These are phyloP conservation scores for Latrodectus elegans DNA, from an alignment of 2,888 invertebrate species.

Conservation along the genomic window DNA sequence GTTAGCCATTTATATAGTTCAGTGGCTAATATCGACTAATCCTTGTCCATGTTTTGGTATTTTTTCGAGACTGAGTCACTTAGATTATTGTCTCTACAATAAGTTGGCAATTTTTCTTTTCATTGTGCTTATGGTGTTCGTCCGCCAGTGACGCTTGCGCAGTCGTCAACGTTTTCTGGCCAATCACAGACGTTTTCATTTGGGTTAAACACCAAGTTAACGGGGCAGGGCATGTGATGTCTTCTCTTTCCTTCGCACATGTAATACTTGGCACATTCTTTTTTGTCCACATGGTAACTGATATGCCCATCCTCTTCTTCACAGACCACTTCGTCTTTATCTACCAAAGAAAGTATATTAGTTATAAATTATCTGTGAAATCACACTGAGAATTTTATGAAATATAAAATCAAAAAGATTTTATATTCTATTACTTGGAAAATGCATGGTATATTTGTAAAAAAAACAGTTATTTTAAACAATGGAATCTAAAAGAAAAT, in stretches of 20 bases:
- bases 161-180: constrained; percentile 95
- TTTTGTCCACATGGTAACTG: constrained; percentile 91
- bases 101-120: background rate
- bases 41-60: too few species aligned
- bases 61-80: background rate
- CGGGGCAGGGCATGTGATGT: constrained; percentile 96
- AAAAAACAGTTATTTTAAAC: too few species aligned
- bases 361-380: too few species aligned
- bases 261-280: constrained; percentile 94
- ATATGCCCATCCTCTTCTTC: constrained; percentile 97
- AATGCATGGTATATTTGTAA: too few species aligned
- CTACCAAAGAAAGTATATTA: constrained; percentile 76
- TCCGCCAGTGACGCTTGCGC: constrained; percentile 74
- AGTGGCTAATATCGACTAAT: too few species aligned
- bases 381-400: too few species aligned
- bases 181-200: constrained; percentile 96
- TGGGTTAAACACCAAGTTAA: constrained; percentile 92
- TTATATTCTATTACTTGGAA: too few species aligned
- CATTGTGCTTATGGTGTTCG: constrained; percentile 12
- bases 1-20: too few species aligned
- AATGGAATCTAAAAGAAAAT: too few species aligned
- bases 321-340: constrained; percentile 87
- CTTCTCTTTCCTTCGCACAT: constrained; percentile 95
- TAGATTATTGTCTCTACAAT: constrained; percentile 3
- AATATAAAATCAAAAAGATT: too few species aligned